A percentile compares a stretch with the other conserved stretches of the same genome.
Conservation (phyloP, 2,888 invertebrate genomes). For the Noctuana brunneofusca region DNA sequence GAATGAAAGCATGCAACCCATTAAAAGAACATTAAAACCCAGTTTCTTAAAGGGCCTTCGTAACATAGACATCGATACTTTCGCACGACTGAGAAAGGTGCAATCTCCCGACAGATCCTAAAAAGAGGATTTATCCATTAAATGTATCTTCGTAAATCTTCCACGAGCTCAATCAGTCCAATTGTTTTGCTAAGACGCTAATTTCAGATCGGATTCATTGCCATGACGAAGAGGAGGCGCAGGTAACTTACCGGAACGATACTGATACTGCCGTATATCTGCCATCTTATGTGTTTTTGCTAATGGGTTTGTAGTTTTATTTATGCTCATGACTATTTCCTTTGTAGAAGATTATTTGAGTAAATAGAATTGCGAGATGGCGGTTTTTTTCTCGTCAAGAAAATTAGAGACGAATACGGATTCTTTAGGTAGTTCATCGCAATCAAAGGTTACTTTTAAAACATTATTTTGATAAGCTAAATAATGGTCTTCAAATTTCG, state of each 20-base stretch:
- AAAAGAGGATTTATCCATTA: neutral
- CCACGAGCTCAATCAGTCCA: neutral
- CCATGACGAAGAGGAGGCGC: constrained; percentile 13
- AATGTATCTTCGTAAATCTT: neutral
- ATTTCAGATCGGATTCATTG: constrained; percentile 5
- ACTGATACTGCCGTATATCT: constrained; percentile 6
- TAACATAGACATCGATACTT: neutral
- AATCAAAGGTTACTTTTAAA: neutral
- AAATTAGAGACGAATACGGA: too few species aligned
- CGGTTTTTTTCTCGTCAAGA: too few species aligned
- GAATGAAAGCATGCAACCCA: constrained; percentile 10
- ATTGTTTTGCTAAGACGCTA: neutral
- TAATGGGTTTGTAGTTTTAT: constrained; percentile 11
- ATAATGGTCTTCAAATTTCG: too few species aligned
- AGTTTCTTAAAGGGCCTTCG: neutral
- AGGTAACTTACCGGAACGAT: constrained; percentile 21
- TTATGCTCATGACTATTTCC: constrained; percentile 4
- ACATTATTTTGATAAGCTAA: too few species aligned
- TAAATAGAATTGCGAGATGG: neutral
- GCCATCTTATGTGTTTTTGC: constrained; percentile 19
- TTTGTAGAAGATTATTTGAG: neutral
- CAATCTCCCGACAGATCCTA: neutral
- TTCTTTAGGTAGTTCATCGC: neutral
- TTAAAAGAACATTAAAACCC: constrained; percentile 15
- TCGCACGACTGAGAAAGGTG: neutral